These are phyloP conservation scores for Lydus trimaculatus DNA, from an alignment of 2,888 invertebrate species.

Conservation along the genomic window DNA sequence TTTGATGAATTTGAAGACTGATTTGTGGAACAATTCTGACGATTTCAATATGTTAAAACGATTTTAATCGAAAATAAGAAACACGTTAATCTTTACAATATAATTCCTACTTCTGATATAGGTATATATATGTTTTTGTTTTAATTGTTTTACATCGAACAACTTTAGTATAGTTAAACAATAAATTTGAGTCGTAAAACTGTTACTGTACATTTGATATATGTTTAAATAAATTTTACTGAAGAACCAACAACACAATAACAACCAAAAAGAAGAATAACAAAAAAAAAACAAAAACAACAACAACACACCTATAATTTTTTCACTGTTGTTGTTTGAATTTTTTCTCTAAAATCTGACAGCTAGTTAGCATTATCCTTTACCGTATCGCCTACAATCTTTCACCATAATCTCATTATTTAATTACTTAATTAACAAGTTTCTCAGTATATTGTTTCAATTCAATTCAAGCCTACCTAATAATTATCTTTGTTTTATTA, in stretches of 20 bases:
- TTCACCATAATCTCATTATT: conserved; percentile 2
- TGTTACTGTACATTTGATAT: conserved; percentile 15
- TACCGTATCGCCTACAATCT: conserved; percentile 7
- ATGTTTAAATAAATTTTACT: conserved; percentile 7
- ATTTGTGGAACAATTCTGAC: too few relatives aligned
- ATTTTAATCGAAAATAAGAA: conserved; percentile 12
- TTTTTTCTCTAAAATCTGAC: background rate
- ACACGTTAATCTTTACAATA: conserved; percentile 7
- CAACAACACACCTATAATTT: conserved; percentile 1
- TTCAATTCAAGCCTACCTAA: background rate
- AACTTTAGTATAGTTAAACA: conserved; percentile 12
- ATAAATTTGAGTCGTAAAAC: conserved; percentile 25
- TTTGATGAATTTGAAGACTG: too few relatives aligned
- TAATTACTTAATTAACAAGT: conserved; percentile 8
- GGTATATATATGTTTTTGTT: conserved; percentile 15
- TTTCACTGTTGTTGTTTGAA: background rate
- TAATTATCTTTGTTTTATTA: background rate
- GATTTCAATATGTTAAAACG: too few relatives aligned
- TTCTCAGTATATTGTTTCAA: conserved; percentile 6
- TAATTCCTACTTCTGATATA: too few relatives aligned
- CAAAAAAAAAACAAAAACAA: background rate
- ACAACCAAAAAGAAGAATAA: background rate
- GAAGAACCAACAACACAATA: background rate
- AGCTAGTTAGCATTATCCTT: conserved; percentile 8
- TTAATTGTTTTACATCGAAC: conserved; percentile 27